phyloP scores from a whole-genome alignment of 2,797 vertebrate genomes.

The Smutsia temminckii region DNA sequence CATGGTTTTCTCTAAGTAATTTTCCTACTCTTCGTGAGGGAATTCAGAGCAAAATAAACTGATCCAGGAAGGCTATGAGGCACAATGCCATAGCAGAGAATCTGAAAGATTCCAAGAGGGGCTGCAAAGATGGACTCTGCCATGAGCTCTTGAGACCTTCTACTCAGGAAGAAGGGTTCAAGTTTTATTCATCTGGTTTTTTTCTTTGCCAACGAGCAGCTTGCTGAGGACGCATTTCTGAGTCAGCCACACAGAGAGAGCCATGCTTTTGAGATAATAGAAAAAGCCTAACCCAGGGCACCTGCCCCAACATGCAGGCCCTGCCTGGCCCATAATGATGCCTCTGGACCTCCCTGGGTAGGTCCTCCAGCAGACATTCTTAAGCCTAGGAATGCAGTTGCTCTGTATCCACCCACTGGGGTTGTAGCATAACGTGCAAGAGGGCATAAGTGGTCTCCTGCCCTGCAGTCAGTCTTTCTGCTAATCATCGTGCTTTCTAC shows the following conservation, averaged over 20 bases:
- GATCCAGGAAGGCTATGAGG: neutral
- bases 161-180: too few relatives aligned
- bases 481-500: neutral
- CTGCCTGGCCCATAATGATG: neutral
- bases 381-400: neutral
- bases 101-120: neutral
- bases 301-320: neutral
- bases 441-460: neutral
- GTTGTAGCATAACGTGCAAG: too few relatives aligned
- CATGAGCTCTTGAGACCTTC: neutral
- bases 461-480: neutral
- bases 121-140: neutral
- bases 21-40: neutral
- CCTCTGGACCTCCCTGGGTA: neutral
- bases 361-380: neutral
- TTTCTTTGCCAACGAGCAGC: neutral
- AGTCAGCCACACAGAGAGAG: neutral
- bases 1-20: neutral
- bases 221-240: neutral
- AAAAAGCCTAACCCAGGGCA: neutral
- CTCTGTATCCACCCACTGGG: neutral
- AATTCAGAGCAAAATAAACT: neutral
- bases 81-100: neutral
- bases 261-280: neutral
- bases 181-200: neutral